Evolutionary conservation across 2,797 vertebrate species (phyloP).

Genomic region (Lerista edwardsae): DNA sequence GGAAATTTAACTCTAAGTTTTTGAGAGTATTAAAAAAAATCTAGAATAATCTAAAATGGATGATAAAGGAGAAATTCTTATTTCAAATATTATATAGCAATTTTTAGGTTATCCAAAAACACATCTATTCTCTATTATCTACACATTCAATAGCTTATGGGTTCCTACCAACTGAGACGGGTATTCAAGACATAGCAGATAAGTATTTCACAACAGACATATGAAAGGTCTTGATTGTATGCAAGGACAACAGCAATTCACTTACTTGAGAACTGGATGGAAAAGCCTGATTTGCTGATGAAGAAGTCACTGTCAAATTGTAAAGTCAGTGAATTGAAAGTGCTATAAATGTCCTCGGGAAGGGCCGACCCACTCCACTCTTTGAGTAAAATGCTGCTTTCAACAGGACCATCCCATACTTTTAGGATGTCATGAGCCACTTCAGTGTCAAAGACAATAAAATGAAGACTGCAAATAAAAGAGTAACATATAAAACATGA

Average conservation of each 20-base stretch:
- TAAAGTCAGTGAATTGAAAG: constrained; percentile 94
- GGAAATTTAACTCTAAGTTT: too few species aligned
- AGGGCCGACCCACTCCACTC: constrained; percentile 95
- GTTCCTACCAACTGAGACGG: neutral
- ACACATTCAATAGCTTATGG: neutral
- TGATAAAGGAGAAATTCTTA: neutral
- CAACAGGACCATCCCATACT: constrained; percentile 94
- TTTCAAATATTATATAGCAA: neutral
- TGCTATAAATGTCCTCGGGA: constrained; percentile 95
- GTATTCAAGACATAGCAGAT: neutral
- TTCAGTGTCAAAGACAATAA: constrained; percentile 98
- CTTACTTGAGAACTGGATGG: constrained; percentile 98
- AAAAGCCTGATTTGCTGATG: constrained; percentile 99
- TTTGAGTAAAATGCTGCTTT: constrained; percentile 89
- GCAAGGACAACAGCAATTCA: constrained; percentile 45
- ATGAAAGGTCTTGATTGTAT: neutral
- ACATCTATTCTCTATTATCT: neutral
- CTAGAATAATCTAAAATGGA: neutral
- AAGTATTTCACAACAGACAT: neutral
- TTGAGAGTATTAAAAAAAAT: neutral
- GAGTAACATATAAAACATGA: constrained; percentile 33
- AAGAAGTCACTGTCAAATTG: constrained; percentile 99
- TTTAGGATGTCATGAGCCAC: constrained; percentile 93
- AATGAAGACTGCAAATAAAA: constrained; percentile 88
- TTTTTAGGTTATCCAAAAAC: neutral